phyloP scores from a whole-genome alignment of 2,113 vertebrate species.

The Psittacus erithacus region DNA sequence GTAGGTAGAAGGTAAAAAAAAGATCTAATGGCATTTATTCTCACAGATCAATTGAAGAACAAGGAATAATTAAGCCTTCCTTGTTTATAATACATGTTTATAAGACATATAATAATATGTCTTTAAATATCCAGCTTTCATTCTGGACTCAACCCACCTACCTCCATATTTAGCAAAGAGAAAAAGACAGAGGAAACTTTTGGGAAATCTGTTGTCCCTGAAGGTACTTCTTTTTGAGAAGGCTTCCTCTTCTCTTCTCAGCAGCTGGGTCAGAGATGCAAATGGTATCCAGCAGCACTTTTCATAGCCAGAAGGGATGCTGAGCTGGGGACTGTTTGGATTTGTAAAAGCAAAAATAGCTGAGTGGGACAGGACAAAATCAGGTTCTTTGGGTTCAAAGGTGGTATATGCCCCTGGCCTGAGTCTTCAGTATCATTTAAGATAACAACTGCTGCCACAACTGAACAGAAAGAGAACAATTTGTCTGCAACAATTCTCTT shows the following conservation, averaged over 20 bases:
- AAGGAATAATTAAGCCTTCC: not conserved
- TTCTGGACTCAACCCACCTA: not conserved
- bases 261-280: not conserved
- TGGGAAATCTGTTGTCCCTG: not conserved
- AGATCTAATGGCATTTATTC: not conserved
- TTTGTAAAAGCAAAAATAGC: not conserved
- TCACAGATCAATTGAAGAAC: not conserved
- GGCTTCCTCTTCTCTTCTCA: not conserved
- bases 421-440: not conserved
- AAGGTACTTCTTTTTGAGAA: not conserved
- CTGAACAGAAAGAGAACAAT: not conserved
- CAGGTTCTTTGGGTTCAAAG: not conserved
- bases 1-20: not conserved
- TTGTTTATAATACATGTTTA: not conserved
- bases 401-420: not conserved
- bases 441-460: not conserved
- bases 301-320: not conserved
- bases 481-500: conserved; percentile 1
- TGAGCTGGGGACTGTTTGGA: not conserved
- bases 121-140: not conserved
- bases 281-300: not conserved
- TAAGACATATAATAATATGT: too few relatives aligned
- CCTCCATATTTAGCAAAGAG: not conserved
- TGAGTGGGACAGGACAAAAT: not conserved
- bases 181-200: not conserved